Evolutionary conservation across 2,888 invertebrate species (phyloP), one percentile per base, ranked within the genome.

Genomic region (Clusia tigrina): DNA sequence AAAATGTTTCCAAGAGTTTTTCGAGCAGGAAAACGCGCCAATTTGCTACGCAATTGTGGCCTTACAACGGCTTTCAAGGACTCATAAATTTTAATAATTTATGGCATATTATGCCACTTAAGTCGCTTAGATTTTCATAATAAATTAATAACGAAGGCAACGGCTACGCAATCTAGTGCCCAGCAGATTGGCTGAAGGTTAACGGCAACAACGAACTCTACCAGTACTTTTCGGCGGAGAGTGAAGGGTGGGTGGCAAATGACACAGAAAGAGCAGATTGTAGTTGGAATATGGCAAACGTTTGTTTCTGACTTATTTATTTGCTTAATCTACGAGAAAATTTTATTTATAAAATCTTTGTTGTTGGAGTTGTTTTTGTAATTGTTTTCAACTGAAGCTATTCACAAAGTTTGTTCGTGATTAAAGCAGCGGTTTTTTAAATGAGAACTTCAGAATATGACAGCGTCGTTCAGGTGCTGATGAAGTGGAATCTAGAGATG

Each of bases 111-210:
- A 79, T 77, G 74, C 78, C 80, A 79, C 80, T 80, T 79, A 79
- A 80, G 78, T 80, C 78, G 78, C 78, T 79, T 77, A 79, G 78
- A 79, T 79, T 79, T 80, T 78, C 79, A 79, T 80, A 80, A 79
- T 79, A 79, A 79, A 79, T 79, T 79, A 80, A 79, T 80, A 78
- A 76, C 77, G 76, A 72, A n/a, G 71, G 68, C 70, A 23, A 52
- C 46, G 57, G 18, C 20, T 26, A 57, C 26, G 26, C 52, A 18
- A 25, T 18, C 17, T 12, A 63, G 65, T 67, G 22, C 62, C 64
- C 62, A 32, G 51, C 37, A 17, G 42, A 74, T 66, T 57, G 61
- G 48, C 56, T 6, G 48, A 20, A 2, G 48, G n/a, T n/a, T n/a
- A 18, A 48, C 48, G 12, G 10, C 42, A 42, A 6, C 12, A n/a